Conservation (phyloP, 2,113 vertebrate genomes). For the Trematomus loennbergii region DNA sequence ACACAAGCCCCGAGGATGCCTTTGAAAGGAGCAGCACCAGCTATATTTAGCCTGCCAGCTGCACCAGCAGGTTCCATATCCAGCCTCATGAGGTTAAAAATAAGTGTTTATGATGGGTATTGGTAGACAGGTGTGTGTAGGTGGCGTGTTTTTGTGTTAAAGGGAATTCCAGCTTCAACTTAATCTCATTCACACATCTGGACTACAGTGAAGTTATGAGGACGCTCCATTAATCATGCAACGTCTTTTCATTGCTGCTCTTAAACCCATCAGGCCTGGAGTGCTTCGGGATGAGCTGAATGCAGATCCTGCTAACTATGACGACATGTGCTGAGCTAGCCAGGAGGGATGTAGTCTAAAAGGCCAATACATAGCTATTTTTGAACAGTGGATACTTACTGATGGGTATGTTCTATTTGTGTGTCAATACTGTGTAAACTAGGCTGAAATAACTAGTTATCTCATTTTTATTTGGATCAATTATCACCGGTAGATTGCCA, state of each 20-base stretch:
- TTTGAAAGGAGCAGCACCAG: slow-evolving; percentile 59
- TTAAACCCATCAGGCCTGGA: background rate
- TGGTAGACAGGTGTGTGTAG: background rate
- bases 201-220: background rate
- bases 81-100: slow-evolving; percentile 33
- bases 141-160: background rate
- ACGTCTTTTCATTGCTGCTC: background rate
- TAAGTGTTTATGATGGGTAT: slow-evolving; percentile 40
- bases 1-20: slow-evolving; percentile 62
- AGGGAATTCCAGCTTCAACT: background rate
- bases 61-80: slow-evolving; percentile 45
- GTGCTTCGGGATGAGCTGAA: background rate
- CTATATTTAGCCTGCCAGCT: slow-evolving; percentile 75
- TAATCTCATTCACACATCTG: slow-evolving; percentile 5
- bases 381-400: background rate
- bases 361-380: background rate
- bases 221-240: slow-evolving; percentile 1
- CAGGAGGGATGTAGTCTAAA: background rate
- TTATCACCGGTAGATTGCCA: background rate
- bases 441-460: too few species aligned
- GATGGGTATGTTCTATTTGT: background rate
- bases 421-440: background rate
- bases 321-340: slow-evolving; percentile 9
- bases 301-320: background rate
- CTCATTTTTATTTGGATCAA: background rate